phyloP scores from a whole-genome alignment of 1,140 invertebrate genomes.

The Hylaeus anthracinus region DNA sequence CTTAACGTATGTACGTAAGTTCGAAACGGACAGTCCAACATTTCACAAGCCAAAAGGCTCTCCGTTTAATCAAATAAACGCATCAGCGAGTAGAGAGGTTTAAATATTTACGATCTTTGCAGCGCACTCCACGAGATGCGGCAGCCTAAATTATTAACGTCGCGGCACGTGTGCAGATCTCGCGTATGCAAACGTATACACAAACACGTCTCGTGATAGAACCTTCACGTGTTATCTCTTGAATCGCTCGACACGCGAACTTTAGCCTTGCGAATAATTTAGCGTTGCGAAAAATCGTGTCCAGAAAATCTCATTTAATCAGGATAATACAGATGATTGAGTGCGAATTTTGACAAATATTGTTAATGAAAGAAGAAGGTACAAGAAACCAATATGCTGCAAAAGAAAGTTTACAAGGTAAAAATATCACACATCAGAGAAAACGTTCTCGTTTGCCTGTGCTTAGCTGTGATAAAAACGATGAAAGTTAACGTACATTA shows the following conservation, averaged over 20 bases:
- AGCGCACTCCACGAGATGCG: not conserved
- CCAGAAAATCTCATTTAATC: not conserved
- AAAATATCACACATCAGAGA: too few species aligned
- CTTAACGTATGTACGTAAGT: not conserved
- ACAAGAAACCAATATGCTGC: too few species aligned
- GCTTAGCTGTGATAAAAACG: too few species aligned
- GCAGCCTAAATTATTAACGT: conserved; percentile 32
- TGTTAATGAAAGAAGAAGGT: too few species aligned
- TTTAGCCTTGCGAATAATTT: conserved; percentile 13
- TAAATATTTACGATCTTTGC: conserved; percentile 11
- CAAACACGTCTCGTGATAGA: conserved; percentile 12
- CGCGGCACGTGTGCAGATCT: not conserved
- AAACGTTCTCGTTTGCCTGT: too few species aligned
- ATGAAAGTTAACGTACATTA: too few species aligned
- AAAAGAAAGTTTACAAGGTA: too few species aligned
- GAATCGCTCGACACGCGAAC: conserved; percentile 15
- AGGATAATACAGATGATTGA: too few species aligned
- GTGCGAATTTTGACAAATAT: too few species aligned
- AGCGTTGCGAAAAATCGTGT: not conserved
- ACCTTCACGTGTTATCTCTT: not conserved
- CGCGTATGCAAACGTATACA: not conserved
- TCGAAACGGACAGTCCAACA: not conserved
- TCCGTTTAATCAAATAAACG: not conserved
- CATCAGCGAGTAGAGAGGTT: not conserved
- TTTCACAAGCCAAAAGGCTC: not conserved